Conservation (phyloP, 2,797 vertebrate genomes). For the Aphelocoma californica region DNA sequence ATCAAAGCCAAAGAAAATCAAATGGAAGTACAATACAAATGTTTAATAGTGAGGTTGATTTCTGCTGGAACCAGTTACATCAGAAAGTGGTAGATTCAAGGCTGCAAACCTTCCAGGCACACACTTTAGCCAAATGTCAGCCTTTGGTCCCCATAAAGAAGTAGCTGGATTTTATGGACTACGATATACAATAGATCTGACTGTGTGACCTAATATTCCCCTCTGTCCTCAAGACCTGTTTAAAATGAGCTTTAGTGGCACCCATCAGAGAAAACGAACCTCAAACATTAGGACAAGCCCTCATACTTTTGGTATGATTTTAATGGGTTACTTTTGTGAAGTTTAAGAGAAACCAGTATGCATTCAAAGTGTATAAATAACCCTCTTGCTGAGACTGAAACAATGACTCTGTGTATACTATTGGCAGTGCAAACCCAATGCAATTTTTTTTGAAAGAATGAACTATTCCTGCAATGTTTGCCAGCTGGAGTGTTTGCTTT, state of each 20-base stretch:
- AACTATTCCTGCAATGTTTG: slow-evolving; percentile 26
- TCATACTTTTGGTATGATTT: not conserved
- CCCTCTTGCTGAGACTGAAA: slow-evolving; percentile 51
- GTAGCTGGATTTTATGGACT: not conserved
- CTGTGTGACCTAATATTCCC: not conserved
- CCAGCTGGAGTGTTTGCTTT: slow-evolving; percentile 52
- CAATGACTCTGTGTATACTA: slow-evolving; percentile 56
- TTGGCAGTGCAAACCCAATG: slow-evolving; percentile 8
- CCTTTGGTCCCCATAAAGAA: not conserved
- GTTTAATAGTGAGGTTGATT: slow-evolving; percentile 38
- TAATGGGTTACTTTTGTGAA: not conserved
- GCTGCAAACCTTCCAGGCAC: not conserved
- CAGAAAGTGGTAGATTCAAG: not conserved
- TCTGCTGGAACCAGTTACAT: slow-evolving; percentile 32
- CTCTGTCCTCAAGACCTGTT: not conserved
- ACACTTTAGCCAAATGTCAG: slow-evolving; percentile 2
- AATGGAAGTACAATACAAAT: slow-evolving; percentile 8
- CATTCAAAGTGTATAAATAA: slow-evolving; percentile 50
- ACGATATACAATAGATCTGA: not conserved
- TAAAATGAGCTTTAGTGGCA: not conserved
- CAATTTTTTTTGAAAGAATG: slow-evolving; percentile 33
- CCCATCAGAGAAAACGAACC: not conserved
- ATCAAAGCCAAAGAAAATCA: slow-evolving; percentile 53
- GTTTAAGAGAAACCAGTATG: not conserved
- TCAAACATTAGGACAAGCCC: not conserved